These are phyloP conservation scores for Cyanoderma ruficeps DNA, from an alignment of 2,113 vertebrate species.

Conservation along the genomic window DNA sequence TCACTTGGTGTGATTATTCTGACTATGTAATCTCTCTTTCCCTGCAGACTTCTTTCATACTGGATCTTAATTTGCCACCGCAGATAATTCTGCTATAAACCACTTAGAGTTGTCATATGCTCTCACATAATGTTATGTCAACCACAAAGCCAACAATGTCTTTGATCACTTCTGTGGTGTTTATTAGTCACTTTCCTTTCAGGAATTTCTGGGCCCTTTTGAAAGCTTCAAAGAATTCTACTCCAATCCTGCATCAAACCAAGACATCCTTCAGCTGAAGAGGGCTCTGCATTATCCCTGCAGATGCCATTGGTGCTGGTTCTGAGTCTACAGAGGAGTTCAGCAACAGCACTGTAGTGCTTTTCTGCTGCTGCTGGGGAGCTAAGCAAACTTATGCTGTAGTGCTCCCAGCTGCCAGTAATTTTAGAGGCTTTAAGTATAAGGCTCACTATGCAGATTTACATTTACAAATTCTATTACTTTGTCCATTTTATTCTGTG, in stretches of 20 bases:
- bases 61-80: not conserved
- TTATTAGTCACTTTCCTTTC: not conserved
- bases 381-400: not conserved
- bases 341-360: not conserved
- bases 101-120: not conserved
- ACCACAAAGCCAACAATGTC: not conserved
- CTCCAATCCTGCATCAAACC: not conserved
- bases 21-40: not conserved
- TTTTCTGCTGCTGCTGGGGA: not conserved
- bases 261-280: not conserved
- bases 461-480: constrained; percentile 57
- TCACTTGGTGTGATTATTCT: not conserved
- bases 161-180: constrained; percentile 5
- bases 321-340: not conserved
- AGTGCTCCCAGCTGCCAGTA: constrained; percentile 54
- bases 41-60: not conserved
- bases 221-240: not conserved
- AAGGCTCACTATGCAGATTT: constrained; percentile 47
- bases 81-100: constrained; percentile 8
- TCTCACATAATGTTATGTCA: not conserved
- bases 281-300: not conserved
- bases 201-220: not conserved
- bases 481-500: constrained; percentile 48
- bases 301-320: not conserved
- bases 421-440: constrained; percentile 52